A percentile compares a stretch with the other conserved stretches of the same genome.
Evolutionary conservation across 2,888 invertebrate genomes (phyloP).

Genomic region (Blastobasis adustella): DNA sequence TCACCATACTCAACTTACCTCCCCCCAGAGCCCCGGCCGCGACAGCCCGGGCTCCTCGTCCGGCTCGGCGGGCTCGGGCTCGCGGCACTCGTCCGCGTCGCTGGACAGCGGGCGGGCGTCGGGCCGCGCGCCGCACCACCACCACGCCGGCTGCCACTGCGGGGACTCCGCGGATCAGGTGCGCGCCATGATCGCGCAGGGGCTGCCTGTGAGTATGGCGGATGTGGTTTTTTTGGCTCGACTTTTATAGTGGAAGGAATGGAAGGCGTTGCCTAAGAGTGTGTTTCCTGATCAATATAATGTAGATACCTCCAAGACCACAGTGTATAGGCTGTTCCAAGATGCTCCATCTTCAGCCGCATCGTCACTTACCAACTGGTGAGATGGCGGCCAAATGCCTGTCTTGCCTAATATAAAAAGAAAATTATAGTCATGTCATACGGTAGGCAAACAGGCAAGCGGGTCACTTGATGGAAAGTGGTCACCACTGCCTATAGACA

Average conservation of each 20-base stretch:
- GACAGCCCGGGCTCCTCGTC: slow-evolving; percentile 94
- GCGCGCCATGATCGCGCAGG: slow-evolving; percentile 79
- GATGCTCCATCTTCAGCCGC: no score
- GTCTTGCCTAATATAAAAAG: no score
- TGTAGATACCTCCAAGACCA: neutral
- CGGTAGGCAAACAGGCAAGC: no score
- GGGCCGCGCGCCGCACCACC: slow-evolving; percentile 81
- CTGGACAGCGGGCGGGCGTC: slow-evolving; percentile 95
- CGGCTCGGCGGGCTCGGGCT: slow-evolving; percentile 90
- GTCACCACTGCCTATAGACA: no score
- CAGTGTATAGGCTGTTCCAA: neutral
- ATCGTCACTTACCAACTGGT: no score
- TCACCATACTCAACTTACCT: no score
- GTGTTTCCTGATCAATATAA: neutral
- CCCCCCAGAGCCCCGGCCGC: slow-evolving; percentile 91
- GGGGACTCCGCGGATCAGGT: slow-evolving; percentile 84
- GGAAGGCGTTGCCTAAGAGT: neutral
- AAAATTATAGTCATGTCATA: no score
- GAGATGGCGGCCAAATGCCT: no score
- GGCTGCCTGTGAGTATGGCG: slow-evolving; percentile 76
- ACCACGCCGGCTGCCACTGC: slow-evolving; percentile 86
- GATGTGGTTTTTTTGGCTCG: neutral
- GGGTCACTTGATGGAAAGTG: no score
- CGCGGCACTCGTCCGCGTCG: slow-evolving; percentile 91
- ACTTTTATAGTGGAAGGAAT: neutral